Evolutionary conservation across 1,140 invertebrate species (phyloP).

Genomic region (Elymnias hypermnestra): DNA sequence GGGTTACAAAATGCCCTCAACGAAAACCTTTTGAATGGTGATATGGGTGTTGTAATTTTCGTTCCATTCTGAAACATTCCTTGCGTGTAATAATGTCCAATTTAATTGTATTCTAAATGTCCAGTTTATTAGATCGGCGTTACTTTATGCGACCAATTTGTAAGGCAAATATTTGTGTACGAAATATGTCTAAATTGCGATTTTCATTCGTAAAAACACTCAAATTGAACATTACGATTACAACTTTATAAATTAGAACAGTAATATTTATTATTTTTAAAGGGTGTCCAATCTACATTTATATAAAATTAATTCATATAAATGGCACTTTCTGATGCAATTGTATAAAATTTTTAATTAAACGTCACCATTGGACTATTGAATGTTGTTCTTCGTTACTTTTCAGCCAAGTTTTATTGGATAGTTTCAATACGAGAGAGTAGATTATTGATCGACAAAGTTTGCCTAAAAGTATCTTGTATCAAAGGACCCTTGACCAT

Average conservation of each 20-base stretch:
- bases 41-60: slow-evolving; percentile 12
- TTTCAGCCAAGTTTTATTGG: no score
- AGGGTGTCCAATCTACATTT: background rate
- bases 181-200: slow-evolving; percentile 16
- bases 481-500: background rate
- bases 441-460: background rate
- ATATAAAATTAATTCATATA: no score
- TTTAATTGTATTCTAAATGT: slow-evolving; percentile 9
- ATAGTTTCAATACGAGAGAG: background rate
- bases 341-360: background rate
- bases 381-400: background rate
- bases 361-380: no score
- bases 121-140: slow-evolving; percentile 15
- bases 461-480: background rate
- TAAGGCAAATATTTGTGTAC: slow-evolving; percentile 15
- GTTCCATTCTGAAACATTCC: slow-evolving; percentile 4
- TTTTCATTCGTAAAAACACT: no score
- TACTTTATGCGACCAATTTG: slow-evolving; percentile 13
- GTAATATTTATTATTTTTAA: background rate
- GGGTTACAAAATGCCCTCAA: slow-evolving; percentile 25
- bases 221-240: no score
- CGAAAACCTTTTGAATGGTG: slow-evolving; percentile 8
- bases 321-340: no score
- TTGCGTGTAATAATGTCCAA: slow-evolving; percentile 10
- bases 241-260: slow-evolving; percentile 5